phyloP scores from a whole-genome alignment of 2,113 vertebrate species.

The Glaucomys volans region DNA sequence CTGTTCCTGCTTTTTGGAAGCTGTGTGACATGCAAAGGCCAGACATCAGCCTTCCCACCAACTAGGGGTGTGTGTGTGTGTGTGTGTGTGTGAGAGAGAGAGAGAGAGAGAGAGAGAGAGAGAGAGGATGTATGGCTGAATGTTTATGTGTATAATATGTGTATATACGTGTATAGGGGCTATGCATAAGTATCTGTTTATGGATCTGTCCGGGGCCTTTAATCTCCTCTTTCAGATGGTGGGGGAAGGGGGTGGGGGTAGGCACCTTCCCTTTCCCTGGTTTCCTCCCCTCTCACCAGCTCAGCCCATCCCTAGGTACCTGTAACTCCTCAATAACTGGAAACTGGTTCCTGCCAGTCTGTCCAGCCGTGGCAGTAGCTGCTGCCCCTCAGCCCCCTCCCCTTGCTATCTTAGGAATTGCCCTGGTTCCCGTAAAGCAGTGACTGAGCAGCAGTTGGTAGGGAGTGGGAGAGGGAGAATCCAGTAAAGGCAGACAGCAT shows the following conservation, averaged over 20 bases:
- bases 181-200: not conserved
- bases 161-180: not conserved
- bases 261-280: not conserved
- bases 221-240: not conserved
- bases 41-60: constrained; percentile 17
- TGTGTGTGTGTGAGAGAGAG: not conserved
- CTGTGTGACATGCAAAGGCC: constrained; percentile 38
- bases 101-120: not conserved
- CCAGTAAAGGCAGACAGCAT: not conserved
- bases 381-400: constrained; percentile 49
- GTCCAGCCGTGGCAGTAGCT: constrained; percentile 48
- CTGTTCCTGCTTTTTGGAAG: constrained; percentile 38
- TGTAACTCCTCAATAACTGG: not conserved
- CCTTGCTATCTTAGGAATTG: constrained; percentile 50
- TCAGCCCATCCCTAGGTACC: not conserved
- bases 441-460: constrained; percentile 51
- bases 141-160: not conserved
- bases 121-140: not conserved
- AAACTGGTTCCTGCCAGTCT: not conserved
- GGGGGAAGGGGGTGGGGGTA: not conserved
- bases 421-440: constrained; percentile 57
- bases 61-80: not conserved
- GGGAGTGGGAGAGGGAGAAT: constrained; percentile 45
- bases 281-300: constrained; percentile 13
- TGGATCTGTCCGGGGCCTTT: not conserved